phyloP scores from a whole-genome alignment of 2,113 vertebrate genomes.

The Budorcas taxicolor region DNA sequence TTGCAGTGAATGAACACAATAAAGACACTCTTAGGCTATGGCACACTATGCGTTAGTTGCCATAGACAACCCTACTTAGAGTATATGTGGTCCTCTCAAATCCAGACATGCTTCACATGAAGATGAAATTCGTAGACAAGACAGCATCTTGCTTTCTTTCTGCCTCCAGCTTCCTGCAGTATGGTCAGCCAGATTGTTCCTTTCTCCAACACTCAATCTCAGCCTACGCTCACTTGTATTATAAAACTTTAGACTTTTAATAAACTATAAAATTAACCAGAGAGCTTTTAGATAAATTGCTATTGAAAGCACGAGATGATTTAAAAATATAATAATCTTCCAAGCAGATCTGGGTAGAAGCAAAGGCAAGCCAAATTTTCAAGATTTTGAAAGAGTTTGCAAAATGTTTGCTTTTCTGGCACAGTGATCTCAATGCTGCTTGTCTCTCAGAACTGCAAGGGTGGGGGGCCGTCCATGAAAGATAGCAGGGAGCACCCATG shows the following conservation, averaged over 20 bases:
- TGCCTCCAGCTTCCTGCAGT: background rate
- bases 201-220: background rate
- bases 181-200: background rate
- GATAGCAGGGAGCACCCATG: background rate
- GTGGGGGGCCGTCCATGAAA: background rate
- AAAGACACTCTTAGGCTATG: background rate
- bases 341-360: background rate
- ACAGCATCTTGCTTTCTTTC: background rate
- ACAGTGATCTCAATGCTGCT: background rate
- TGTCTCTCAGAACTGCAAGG: background rate
- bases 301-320: constrained; percentile 13
- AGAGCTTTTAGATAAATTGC: constrained; percentile 48
- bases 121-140: background rate
- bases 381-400: constrained; percentile 20
- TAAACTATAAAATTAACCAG: constrained; percentile 51
- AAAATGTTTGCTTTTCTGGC: constrained; percentile 30
- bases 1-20: background rate
- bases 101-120: background rate
- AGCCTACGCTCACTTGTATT: background rate
- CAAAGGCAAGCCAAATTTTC: constrained; percentile 29
- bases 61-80: background rate
- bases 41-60: background rate
- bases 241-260: constrained; percentile 47
- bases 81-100: background rate
- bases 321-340: background rate